Evolutionary conservation across 2,888 invertebrate genomes (phyloP), one percentile per base, ranked within the genome.

Genomic region (Drosophila dives): DNA sequence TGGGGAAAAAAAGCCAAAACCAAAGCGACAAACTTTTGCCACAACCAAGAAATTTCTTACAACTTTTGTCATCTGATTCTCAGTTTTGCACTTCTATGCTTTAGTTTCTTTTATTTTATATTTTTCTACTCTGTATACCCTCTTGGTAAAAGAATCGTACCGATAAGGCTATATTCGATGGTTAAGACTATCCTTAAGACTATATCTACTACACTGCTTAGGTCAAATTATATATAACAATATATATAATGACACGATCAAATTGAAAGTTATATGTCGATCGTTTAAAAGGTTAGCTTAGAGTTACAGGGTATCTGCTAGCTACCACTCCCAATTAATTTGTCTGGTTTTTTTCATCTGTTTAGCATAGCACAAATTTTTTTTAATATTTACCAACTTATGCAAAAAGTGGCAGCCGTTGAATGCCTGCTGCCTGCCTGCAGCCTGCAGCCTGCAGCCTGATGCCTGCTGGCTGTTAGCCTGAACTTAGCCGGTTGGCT

Each of bases 321-420:
- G 66, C 48, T 11, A 15, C 3, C 11, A 17, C 12, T 26, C 20
- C 1, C 11, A 4, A 10, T 1, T 11, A 17, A 2, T 17, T 45
- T 45, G 12, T 7, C 7, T 45, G 7, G 49, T 38, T 8, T 12
- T 40, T 50, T 42, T 29, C 66, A 68, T 36, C 71, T 74, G 75
- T 77, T 77, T 74, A 75, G 75, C 67, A 77, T 71, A 72, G 77
- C 73, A 70, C 69, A 80, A 74, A 69, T 32, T 61, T 83, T 85
- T 89, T 85, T 89, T 89, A 81, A 89, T 85, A 85, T 85, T 89
- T 87, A 84, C 90, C 63, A 89, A 85, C 88, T 85, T 85, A 87
- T 89, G 88, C 80, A 68, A 71, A 86, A 85, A 84, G 87, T 79
- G 89, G 71, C 89, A 86, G 84, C 72, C 86, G 86, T 66, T 64